A percentile compares a stretch with the other conserved stretches of the same genome.
Conservation (phyloP, 2,888 invertebrate species). For the Pseudococcus jackbeardsleyi region DNA sequence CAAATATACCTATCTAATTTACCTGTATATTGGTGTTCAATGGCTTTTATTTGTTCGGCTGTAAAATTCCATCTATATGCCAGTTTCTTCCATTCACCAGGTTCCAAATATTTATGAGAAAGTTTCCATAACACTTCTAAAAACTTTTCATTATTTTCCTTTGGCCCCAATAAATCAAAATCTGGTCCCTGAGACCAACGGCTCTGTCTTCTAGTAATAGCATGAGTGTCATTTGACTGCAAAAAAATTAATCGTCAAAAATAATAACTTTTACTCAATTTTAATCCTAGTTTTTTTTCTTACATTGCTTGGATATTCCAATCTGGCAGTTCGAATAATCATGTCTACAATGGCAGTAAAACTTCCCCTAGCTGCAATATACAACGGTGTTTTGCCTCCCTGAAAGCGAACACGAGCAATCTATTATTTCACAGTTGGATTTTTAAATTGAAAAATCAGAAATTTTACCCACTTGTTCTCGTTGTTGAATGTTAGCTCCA, state of each 20-base stretch:
- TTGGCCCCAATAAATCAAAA: constrained; percentile 65
- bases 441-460: constrained; percentile 6
- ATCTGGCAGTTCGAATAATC: constrained; percentile 81
- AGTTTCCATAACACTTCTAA: constrained; percentile 73
- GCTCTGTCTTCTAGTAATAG: constrained; percentile 60
- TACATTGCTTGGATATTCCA: constrained; percentile 74
- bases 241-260: background rate
- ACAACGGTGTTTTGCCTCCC: constrained; percentile 80
- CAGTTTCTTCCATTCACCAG: constrained; percentile 78
- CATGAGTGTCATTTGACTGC: constrained; percentile 43
- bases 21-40: constrained; percentile 81
- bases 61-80: constrained; percentile 79
- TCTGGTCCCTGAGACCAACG: constrained; percentile 66
- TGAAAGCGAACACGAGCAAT: constrained; percentile 68
- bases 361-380: constrained; percentile 84
- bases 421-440: constrained; percentile 57
- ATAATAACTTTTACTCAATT: background rate
- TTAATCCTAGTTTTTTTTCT: background rate
- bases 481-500: constrained; percentile 79
- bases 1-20: constrained; percentile 56
- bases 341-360: constrained; percentile 87
- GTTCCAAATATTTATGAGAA: constrained; percentile 75
- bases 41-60: constrained; percentile 78
- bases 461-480: constrained; percentile 72
- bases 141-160: constrained; percentile 66